Base-by-base conservation (phyloP, 2,797 vertebrate genomes). In the Hydrolagus colliei region DNA sequence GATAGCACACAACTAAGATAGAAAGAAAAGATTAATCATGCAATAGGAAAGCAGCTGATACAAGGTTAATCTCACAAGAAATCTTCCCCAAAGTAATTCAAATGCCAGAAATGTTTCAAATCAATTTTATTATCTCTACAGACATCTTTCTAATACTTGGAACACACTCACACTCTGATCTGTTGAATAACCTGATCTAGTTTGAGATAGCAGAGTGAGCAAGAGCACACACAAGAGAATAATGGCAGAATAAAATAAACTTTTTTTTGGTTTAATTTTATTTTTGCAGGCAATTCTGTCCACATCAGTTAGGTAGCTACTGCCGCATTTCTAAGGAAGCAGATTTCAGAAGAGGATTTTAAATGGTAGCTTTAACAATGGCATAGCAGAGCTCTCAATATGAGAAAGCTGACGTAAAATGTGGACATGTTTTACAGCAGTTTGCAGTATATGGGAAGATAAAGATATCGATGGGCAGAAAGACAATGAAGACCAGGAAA, bases 371-470 rank as follows among this genome's bases (percentile, higher is more conserved):
- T 92, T 95, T 94, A 96, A 95, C 93, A 94, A 95, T 97, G 96
- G 96, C 96, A 97, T 97, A 97, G 96, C 96, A 95, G 96, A 98
- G 97, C 97, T 99, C 97, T 98, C 97, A 99, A 99, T 99, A 98
- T 98, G 97, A 99, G 97, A 99, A 97, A 97, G 97, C 97, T 95
- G 96, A 96, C 96, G 96, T 93, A 84, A 84, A 91, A 94, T 96
- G 96, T 97, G 96, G 96, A 97, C 96, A 91, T 94, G 73, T 86
- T 86, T 92, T 93, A 95, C 93, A 95, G 94, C 95, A 94, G 91
- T 93, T 92, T 94, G 93, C 92, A 93, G 94, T 93, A 92, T 88
- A 91, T 88, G 91, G 92, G 93, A 89, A 91, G 88, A 84, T 68
- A 88, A 90, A 89, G 93, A 96, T 96, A 93, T 96, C 92, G 89